Conservation (phyloP, 2,113 vertebrate genomes). For the Ceyx cyanopectus region DNA sequence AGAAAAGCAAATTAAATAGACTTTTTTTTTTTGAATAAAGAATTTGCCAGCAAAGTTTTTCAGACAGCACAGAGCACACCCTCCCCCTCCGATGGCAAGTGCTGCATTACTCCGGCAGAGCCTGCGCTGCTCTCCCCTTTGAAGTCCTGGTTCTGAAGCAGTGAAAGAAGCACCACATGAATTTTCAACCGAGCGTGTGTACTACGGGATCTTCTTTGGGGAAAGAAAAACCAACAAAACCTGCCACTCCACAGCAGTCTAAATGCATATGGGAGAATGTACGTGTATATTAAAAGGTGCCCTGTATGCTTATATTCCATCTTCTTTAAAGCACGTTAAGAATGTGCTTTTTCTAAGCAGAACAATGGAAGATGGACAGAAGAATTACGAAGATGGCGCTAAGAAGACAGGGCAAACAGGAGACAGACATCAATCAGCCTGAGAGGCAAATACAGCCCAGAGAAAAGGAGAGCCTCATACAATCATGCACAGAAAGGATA, state of each 20-base stretch:
- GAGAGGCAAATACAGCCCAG: constrained; percentile 51
- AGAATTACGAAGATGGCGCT: constrained; percentile 6
- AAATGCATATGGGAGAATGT: constrained; percentile 4
- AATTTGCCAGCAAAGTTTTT: constrained; percentile 20
- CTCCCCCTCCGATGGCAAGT: not conserved
- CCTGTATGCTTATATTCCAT: constrained; percentile 24
- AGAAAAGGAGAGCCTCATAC: constrained; percentile 56
- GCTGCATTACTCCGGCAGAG: not conserved
- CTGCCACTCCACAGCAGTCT: not conserved
- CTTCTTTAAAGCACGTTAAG: constrained; percentile 50
- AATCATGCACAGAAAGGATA: constrained; percentile 53
- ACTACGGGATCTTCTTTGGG: constrained; percentile 25
- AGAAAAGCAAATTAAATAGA: constrained; percentile 20
- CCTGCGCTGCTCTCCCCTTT: not conserved
- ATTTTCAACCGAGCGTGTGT: constrained; percentile 2
- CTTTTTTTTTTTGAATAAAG: not conserved
- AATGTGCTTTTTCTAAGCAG: constrained; percentile 49
- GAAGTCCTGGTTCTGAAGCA: constrained; percentile 21
- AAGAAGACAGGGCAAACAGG: constrained; percentile 58
- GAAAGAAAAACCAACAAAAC: not conserved
- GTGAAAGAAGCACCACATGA: constrained; percentile 50
- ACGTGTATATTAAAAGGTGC: not conserved
- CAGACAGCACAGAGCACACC: not conserved
- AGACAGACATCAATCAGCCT: constrained; percentile 71
- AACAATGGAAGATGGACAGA: constrained; percentile 69